A percentile compares a stretch with the other conserved stretches of the same genome.
These are phyloP conservation scores for Cyanistes caeruleus DNA, from an alignment of 2,113 vertebrate species.

Conservation along the genomic window DNA sequence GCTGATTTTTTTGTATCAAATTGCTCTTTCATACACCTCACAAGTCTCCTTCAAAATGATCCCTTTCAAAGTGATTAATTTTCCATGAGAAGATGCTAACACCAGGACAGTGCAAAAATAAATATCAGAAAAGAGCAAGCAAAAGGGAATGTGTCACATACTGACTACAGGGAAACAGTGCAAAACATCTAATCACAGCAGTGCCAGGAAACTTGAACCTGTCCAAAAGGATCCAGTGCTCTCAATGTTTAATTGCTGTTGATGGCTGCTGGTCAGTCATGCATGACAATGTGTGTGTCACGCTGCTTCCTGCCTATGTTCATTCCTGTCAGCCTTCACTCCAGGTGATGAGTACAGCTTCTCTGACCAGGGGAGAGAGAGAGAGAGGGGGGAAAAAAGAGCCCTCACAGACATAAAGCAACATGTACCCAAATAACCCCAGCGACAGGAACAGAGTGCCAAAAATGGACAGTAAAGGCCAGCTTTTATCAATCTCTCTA, in stretches of 20 bases:
- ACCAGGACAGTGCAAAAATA: constrained; percentile 48
- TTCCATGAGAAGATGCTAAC: neutral
- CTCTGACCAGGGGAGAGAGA: constrained; percentile 45
- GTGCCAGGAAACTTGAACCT: constrained; percentile 85
- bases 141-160: constrained; percentile 76
- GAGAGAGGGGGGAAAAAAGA: neutral
- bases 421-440: constrained; percentile 21
- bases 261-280: constrained; percentile 84
- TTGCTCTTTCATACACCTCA: neutral
- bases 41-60: neutral
- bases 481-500: neutral
- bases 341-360: constrained; percentile 77
- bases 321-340: constrained; percentile 86
- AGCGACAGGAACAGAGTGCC: neutral
- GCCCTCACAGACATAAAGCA: constrained; percentile 47
- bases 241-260: constrained; percentile 82
- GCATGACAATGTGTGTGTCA: constrained; percentile 78
- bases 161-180: constrained; percentile 78
- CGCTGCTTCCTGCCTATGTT: constrained; percentile 78
- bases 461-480: neutral
- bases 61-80: constrained; percentile 26
- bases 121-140: constrained; percentile 78
- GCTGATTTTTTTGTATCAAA: accelerated
- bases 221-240: constrained; percentile 82
- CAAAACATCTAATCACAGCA: constrained; percentile 82